Base-by-base conservation (phyloP, 2,113 vertebrate species). In the Scomber scombrus region DNA sequence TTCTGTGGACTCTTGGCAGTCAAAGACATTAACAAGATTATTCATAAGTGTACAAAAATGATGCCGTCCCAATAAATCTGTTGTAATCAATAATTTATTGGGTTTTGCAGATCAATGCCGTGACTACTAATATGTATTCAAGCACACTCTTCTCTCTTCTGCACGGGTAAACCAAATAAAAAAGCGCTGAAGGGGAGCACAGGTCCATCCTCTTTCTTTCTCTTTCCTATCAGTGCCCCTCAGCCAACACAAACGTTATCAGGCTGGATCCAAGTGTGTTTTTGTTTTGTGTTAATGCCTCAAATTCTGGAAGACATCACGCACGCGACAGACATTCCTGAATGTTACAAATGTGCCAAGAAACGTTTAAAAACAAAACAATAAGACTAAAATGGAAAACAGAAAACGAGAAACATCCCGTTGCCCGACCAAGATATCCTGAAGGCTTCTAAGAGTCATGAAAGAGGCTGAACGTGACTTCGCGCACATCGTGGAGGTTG, bases 71-170 rank as follows among this genome's bases (percentile, higher is more conserved):
- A 75, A 81, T 29, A 64, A 82, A 86, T 86, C 51, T 80, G 78
- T 75, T 81, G 71, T 65, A 76, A 86, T 88, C 65, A 87, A 78
- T 85, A 74, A 84, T 81, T 77, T 80, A 88, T 80, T 67, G 69
- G 50, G 0, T 23, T 79, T 66, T 62, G 60, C 74, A 54, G 23
- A 61, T 73, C 67, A 69, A 54, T 72, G 65, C 51, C 3, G 0
- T 78, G 73, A 82, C 68, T 16, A 29, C 21, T 70, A 77, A 83
- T 76, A 52, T 71, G 54, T 26, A 80, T 75, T 88, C 78, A 72
- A 89, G 78, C 15, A 16, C 50, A 72, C 72, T 58, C 49, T 61
- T 80, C 60, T 26, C 23, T 26, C 23, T 26, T 70, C 78, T 69
- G 52, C 60, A 52, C 34, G 29, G 84, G 72, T 81, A 71, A 81